phyloP scores from a whole-genome alignment of 2,888 invertebrate species.

The Limulus polyphemus region DNA sequence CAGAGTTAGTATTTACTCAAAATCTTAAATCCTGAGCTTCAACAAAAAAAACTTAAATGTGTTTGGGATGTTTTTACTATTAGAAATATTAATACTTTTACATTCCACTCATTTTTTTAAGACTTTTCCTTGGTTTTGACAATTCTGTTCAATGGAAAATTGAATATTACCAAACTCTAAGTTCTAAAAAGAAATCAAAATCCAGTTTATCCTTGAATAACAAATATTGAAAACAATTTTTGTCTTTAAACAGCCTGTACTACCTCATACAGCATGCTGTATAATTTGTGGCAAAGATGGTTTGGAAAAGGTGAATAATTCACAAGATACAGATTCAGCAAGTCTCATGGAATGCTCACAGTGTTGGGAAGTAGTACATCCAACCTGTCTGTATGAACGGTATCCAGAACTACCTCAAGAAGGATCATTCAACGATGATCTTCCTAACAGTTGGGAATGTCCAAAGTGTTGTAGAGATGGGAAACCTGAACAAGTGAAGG shows the following conservation, averaged over 20 bases:
- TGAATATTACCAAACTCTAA: too few relatives aligned
- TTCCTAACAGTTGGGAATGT: slow-evolving; percentile 96
- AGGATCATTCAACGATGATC: slow-evolving; percentile 62
- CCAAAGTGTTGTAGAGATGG: slow-evolving; percentile 81
- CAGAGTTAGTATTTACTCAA: too few relatives aligned
- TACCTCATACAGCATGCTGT: slow-evolving; percentile 85
- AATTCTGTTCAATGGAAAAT: too few relatives aligned
- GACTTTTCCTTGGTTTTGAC: too few relatives aligned
- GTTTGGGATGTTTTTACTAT: too few relatives aligned
- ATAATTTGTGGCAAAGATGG: slow-evolving; percentile 69
- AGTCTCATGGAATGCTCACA: slow-evolving; percentile 86
- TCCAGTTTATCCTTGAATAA: too few relatives aligned
- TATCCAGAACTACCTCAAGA: slow-evolving; percentile 21
- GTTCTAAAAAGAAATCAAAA: too few relatives aligned
- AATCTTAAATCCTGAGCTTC: too few relatives aligned
- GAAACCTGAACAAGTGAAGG: slow-evolving; percentile 25
- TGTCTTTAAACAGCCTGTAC: slow-evolving; percentile 53
- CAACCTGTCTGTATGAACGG: slow-evolving; percentile 51
- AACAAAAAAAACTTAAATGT: too few relatives aligned
- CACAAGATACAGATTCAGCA: slow-evolving; percentile 45
- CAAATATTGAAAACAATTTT: too few relatives aligned
- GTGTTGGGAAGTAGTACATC: slow-evolving; percentile 90
- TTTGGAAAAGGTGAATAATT: slow-evolving; percentile 45
- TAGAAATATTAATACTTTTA: too few relatives aligned
- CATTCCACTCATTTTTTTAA: too few relatives aligned